Conservation (phyloP, 1,140 invertebrate genomes). For the Cephus cinctus region DNA sequence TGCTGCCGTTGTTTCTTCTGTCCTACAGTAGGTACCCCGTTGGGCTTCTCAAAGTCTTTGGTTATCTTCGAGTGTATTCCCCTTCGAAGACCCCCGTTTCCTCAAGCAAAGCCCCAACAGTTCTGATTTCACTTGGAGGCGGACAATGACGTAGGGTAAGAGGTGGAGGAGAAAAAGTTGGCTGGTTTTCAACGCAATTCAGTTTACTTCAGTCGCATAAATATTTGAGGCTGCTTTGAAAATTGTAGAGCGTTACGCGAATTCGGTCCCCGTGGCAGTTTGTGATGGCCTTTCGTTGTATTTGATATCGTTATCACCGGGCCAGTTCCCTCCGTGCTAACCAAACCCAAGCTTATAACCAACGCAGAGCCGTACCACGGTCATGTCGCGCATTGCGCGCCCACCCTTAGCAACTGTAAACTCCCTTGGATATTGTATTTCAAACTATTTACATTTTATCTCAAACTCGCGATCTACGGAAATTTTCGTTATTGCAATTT, state of each 20-base stretch:
- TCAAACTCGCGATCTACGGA: slow-evolving; percentile 24
- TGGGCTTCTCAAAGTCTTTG: too few relatives aligned
- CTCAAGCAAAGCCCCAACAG: too few relatives aligned
- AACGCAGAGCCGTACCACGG: too few relatives aligned
- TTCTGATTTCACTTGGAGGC: too few relatives aligned
- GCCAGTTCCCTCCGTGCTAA: background rate
- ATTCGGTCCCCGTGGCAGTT: background rate
- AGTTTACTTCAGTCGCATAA: slow-evolving; percentile 36
- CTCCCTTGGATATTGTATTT: slow-evolving; percentile 33
- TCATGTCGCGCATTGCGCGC: slow-evolving; percentile 8
- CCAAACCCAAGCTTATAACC: background rate
- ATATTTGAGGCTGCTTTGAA: slow-evolving; percentile 34
- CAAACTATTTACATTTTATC: slow-evolving; percentile 40
- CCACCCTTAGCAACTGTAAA: slow-evolving; percentile 16
- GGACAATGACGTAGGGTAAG: too few relatives aligned
- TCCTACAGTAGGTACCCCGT: too few relatives aligned
- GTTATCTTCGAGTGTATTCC: too few relatives aligned
- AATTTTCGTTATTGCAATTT: slow-evolving; percentile 2
- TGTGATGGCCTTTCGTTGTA: slow-evolving; percentile 6
- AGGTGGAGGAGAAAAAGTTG: slow-evolving; percentile 1
- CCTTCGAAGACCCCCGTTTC: too few relatives aligned
- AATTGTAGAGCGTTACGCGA: slow-evolving; percentile 18
- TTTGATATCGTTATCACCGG: slow-evolving; percentile 27
- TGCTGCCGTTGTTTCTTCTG: too few relatives aligned
- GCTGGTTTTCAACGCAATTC: slow-evolving; percentile 38